phyloP scores from a whole-genome alignment of 2,888 invertebrate species.

The Ecdyonurus torrentis region DNA sequence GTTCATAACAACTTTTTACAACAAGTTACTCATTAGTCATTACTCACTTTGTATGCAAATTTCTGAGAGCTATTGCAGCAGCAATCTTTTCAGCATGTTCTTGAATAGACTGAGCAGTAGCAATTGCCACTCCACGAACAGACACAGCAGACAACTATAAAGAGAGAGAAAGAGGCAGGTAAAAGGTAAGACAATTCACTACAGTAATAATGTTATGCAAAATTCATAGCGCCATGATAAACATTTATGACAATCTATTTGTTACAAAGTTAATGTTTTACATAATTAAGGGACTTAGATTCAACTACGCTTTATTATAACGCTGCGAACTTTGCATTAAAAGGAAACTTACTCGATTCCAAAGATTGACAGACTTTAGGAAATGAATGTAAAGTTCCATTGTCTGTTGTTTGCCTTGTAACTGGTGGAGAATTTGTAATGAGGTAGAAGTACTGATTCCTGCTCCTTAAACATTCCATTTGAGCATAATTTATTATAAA shows the following conservation, averaged over 20 bases:
- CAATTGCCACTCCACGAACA: conserved; percentile 30
- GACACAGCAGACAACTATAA: conserved; percentile 30
- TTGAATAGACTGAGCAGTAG: conserved; percentile 41
- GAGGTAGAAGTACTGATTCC: conserved; percentile 55
- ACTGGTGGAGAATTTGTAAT: conserved; percentile 67
- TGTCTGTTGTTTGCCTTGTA: conserved; percentile 75
- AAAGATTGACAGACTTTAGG: conserved; percentile 46
- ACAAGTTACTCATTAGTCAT: no score
- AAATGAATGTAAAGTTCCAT: conserved; percentile 61
- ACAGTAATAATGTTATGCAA: no score
- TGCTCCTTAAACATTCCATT: no score
- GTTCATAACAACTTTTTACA: no score
- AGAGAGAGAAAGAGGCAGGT: conserved; percentile 10
- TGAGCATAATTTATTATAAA: no score
- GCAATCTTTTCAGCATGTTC: conserved; percentile 67
- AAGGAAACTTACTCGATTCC: conserved; percentile 36
- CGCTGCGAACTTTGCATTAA: not conserved
- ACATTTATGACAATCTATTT: no score
- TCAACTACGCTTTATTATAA: no score
- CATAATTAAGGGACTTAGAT: no score
- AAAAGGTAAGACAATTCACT: no score
- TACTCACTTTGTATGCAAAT: conserved; percentile 38
- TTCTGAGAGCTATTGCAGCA: conserved; percentile 51
- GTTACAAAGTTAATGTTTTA: no score
- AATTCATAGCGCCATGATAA: no score